Conservation (phyloP, 1,140 invertebrate species). For the Nephotettix cincticeps region DNA sequence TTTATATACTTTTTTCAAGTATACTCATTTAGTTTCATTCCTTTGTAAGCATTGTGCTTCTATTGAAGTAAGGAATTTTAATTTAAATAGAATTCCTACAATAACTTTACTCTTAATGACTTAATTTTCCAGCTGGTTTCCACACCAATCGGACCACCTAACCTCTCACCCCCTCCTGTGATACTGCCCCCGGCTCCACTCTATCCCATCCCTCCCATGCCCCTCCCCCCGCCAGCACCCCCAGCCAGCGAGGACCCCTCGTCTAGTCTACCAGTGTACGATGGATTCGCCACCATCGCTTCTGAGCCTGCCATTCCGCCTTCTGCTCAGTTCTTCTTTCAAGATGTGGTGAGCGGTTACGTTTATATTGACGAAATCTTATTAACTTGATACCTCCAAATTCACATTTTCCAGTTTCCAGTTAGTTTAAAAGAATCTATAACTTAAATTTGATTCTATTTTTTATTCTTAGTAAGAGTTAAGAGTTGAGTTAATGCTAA, state of each 20-base stretch:
- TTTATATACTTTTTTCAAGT: too few species aligned
- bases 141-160: slow-evolving; percentile 57
- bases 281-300: slow-evolving; percentile 33
- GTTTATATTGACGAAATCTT: too few species aligned
- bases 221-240: not conserved
- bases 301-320: slow-evolving; percentile 21
- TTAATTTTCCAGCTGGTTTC: slow-evolving; percentile 54
- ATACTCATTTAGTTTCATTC: too few species aligned
- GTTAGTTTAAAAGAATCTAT: too few species aligned
- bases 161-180: slow-evolving; percentile 38
- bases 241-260: not conserved
- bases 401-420: too few species aligned
- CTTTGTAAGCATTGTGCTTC: too few species aligned
- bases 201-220: slow-evolving; percentile 19
- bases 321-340: slow-evolving; percentile 37
- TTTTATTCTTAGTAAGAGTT: too few species aligned
- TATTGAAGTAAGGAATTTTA: too few species aligned
- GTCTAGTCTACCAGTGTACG: slow-evolving; percentile 38
- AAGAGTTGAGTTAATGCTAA: too few species aligned
- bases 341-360: slow-evolving; percentile 34
- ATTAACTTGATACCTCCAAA: too few species aligned
- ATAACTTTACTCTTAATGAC: not conserved
- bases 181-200: slow-evolving; percentile 31
- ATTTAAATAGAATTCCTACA: not conserved
- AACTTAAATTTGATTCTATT: too few species aligned